Evolutionary conservation across 2,113 vertebrate genomes (phyloP).

Genomic region (Neotoma lepida): DNA sequence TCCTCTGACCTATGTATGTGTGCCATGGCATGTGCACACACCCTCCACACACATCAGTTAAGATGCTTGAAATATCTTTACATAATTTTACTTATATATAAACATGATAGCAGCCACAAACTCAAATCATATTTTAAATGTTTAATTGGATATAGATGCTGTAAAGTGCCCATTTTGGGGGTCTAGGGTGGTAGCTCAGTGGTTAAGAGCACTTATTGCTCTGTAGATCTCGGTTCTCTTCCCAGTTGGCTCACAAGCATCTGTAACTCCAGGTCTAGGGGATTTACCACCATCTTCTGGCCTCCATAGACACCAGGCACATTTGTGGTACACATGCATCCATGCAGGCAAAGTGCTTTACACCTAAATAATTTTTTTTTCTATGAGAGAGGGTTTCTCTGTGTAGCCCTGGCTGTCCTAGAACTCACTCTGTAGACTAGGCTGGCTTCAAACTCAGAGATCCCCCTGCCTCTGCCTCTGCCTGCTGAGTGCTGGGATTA

Average conservation of each 20-base stretch:
- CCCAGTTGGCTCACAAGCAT: not conserved
- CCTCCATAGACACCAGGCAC: not conserved
- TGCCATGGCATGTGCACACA: not conserved
- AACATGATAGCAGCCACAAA: not conserved
- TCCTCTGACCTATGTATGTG: not conserved
- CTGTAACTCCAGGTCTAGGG: not conserved
- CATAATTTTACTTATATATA: not conserved
- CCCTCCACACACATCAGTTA: not conserved
- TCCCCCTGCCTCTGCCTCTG: not conserved
- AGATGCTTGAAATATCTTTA: slow-evolving; percentile 17
- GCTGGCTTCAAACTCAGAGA: not conserved
- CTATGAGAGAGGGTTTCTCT: not conserved
- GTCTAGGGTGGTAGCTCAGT: not conserved
- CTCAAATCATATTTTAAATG: not conserved
- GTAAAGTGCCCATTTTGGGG: not conserved
- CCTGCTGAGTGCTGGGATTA: not conserved
- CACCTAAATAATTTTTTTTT: not conserved
- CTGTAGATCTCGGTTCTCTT: not conserved
- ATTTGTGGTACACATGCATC: not conserved
- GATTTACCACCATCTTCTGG: not conserved
- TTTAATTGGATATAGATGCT: not conserved
- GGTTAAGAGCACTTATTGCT: not conserved
- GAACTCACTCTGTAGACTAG: not conserved
- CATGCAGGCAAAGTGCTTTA: not conserved
- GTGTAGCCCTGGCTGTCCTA: not conserved